A percentile compares a stretch with the other conserved stretches of the same genome.
These are phyloP conservation scores for Cylloceria caligata DNA, from an alignment of 2,888 invertebrate genomes.

Conservation along the genomic window DNA sequence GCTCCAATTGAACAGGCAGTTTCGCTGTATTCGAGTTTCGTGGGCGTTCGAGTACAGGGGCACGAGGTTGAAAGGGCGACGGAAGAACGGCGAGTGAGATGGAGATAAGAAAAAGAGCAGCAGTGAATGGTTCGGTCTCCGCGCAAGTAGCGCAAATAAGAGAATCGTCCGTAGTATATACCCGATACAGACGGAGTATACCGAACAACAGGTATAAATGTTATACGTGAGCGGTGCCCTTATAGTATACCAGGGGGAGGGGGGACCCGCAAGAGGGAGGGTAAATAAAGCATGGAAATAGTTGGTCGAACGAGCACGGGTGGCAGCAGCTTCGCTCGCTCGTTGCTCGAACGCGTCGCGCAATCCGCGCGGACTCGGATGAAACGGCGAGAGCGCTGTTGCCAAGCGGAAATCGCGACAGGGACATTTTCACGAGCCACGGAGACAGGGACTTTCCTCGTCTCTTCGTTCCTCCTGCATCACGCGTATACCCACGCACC, in stretches of 20 bases:
- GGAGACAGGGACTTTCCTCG: conserved; percentile 40
- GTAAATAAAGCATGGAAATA: neutral
- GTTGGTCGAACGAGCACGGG: neutral
- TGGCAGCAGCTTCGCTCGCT: conserved; percentile 27
- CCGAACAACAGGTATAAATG: conserved; percentile 6
- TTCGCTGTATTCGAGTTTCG: conserved; percentile 15
- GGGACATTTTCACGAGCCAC: conserved; percentile 65
- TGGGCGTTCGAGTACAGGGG: conserved; percentile 6
- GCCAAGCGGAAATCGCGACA: conserved; percentile 81
- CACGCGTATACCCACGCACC: neutral
- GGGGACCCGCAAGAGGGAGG: neutral
- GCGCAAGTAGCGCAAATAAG: conserved; percentile 51
- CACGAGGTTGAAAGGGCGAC: conserved; percentile 29
- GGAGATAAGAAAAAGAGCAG: conserved; percentile 11
- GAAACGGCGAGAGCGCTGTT: conserved; percentile 76
- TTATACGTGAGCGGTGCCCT: conserved; percentile 1
- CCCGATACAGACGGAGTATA: conserved; percentile 4
- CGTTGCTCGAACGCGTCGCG: conserved; percentile 20
- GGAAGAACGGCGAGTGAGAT: neutral
- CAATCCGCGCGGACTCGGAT: conserved; percentile 38
- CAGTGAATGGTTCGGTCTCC: conserved; percentile 43
- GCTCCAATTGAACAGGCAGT: neutral
- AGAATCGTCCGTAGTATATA: conserved; percentile 3
- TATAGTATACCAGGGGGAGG: no score
- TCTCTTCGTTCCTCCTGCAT: conserved; percentile 14